Base-by-base conservation (phyloP, 2,888 invertebrate genomes). In the Cheilosia variabilis region DNA sequence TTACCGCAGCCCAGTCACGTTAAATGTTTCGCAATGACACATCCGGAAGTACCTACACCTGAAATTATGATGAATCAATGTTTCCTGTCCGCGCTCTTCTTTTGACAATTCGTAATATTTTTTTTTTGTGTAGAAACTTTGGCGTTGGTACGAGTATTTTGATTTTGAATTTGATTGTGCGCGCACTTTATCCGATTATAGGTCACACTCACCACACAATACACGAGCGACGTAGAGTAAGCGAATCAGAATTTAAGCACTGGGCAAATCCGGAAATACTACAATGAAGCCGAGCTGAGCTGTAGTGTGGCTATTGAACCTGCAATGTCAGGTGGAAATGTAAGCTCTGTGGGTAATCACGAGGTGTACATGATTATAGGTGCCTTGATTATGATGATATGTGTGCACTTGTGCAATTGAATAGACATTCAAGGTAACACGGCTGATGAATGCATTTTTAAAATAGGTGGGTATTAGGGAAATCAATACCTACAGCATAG, bases 11-110 rank as follows among this genome's bases (percentile, higher is more conserved):
- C 34, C 34, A 24, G 19, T 57, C 24, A n/a, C 55, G 24, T 10
- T 27, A 45, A 55, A 2, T 27, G 47, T 75, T 84, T 84, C 37
- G 84, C 68, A 75, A 72, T 81, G 65, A 80, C 66, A 72, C 55
- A 76, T 76, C 80, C 86, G 86, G 86, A 86, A 86, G 62, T 81
- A 62, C n/a, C n/a, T n/a, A n/a, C 75, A 76, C 75, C 75, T 86
- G 69, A 69, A 68, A 75, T 73, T 47, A 55, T 55, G 62, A 80
- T 80, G 58, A 84, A 75, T 84, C 80, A 71, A 60, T 34, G 50
- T 34, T 72, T 79, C 58, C 72, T 58, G 63, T 72, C 15, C 34
- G 17, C 37, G 13, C 24, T 55, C 13, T 34, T 24, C 45, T 62
- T 68, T 45, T 66, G 19, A 50, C 37, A 63, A 58, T 43, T 63